These are phyloP conservation scores for Megalurothrips usitatus DNA, from an alignment of 2,888 invertebrate species.

Conservation along the genomic window DNA sequence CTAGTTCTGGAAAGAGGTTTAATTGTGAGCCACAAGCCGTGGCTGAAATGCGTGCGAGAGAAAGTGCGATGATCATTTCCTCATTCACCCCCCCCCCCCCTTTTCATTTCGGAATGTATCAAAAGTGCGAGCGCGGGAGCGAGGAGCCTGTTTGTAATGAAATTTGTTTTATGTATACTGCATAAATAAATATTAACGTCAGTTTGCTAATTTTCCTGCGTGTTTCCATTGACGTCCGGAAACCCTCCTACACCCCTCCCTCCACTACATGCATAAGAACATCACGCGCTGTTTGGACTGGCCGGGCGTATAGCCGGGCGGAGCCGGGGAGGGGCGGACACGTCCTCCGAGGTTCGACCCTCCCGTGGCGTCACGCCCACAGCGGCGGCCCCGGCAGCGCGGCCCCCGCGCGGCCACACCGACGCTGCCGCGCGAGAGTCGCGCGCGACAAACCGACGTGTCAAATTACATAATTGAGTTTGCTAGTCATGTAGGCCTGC, in stretches of 20 bases:
- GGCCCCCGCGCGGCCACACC: neutral
- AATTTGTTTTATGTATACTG: conserved; percentile 21
- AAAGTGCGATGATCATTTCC: neutral
- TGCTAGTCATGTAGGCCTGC: conserved; percentile 8
- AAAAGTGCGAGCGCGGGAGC: neutral
- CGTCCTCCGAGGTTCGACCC: too few relatives aligned
- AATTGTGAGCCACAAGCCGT: too few relatives aligned
- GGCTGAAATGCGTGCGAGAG: too few relatives aligned
- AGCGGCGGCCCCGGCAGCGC: neutral
- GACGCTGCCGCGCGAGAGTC: neutral
- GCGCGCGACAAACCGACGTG: conserved; percentile 13
- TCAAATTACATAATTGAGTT: conserved; percentile 23
- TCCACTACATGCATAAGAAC: too few relatives aligned
- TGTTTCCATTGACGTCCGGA: too few relatives aligned
- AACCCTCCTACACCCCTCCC: too few relatives aligned
- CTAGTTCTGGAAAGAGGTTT: too few relatives aligned
- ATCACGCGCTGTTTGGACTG: too few relatives aligned
- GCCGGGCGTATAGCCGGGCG: too few relatives aligned
- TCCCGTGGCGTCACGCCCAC: neutral
- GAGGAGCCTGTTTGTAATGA: neutral
- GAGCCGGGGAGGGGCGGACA: too few relatives aligned
- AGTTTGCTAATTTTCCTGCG: neutral
- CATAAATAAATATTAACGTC: conserved; percentile 22
- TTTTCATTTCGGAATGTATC: neutral
- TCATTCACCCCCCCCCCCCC: too few relatives aligned